Evolutionary conservation across 2,113 vertebrate species (phyloP), one percentile per base, ranked within the genome.

Genomic region (Taxidea taxus): DNA sequence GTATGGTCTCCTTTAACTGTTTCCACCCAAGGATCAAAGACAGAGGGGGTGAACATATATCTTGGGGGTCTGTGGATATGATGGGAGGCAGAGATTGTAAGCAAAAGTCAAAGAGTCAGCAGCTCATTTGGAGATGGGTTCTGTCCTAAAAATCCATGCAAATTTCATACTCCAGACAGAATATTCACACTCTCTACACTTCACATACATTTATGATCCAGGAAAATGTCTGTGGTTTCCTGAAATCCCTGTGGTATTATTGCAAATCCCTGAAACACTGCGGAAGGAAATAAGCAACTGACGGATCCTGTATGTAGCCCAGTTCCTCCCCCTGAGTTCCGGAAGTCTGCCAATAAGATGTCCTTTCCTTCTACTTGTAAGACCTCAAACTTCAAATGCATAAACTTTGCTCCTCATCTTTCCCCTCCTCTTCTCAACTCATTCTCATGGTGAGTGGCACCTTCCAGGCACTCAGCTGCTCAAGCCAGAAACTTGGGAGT

Each of bases 391-490:
- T 85, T 77, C 5, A 25, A 29, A 10, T 64, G 66, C 9, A 21
- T 23, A 75, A 75, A 70, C 56, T 39, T 49, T 90, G 18, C 42
- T 95, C 2, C 0, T 18, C 20, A 54, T 58, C 7, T 13, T 87
- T 21, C 21, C 37, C 5, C 10, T 84, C 56, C 56, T 25, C 37
- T 72, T 87, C n/a, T 10, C 74, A 47, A 9, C 39, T 37, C 44
- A 62, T 21, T 54, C 34, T 87, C 16, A 12, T 4, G 56, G 87
- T 21, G 80, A 92, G 80, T 85, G 96, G 6, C 90, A 84, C 94
- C 90, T 95, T 97, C 95, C 80, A 95, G 88, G 89, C 66, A 58
- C 90, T 87, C 78, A 37, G 13, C 56, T 81, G 68, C 60, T 91
- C n/a, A 10, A 42, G 13, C 66, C n/a, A 87, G 86, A 90, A 91